Evolutionary conservation across 2,113 vertebrate genomes (phyloP).

Genomic region (Corvus hawaiiensis): DNA sequence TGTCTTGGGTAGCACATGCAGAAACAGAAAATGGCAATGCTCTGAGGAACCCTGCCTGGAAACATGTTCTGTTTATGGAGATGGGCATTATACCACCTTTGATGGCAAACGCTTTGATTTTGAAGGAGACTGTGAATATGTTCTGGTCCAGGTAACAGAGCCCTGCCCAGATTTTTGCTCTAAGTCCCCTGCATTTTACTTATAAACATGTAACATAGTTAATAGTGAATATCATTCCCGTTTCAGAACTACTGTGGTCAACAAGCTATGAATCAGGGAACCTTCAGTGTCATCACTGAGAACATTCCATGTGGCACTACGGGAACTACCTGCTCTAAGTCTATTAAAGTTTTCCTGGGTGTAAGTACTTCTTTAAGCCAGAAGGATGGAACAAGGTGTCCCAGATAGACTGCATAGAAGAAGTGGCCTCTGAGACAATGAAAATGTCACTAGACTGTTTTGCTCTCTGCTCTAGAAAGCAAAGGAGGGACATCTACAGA

Average conservation of each 20-base stretch:
- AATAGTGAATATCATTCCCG: not conserved
- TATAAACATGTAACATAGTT: not conserved
- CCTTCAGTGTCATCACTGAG: constrained; percentile 87
- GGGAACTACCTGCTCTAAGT: constrained; percentile 90
- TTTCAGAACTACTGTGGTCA: constrained; percentile 81
- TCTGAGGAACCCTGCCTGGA: constrained; percentile 77
- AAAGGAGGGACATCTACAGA: not conserved
- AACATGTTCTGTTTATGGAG: constrained; percentile 87
- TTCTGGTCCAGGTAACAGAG: constrained; percentile 82
- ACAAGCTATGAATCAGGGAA: constrained; percentile 49
- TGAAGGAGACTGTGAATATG: constrained; percentile 89
- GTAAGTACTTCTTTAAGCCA: constrained; percentile 66
- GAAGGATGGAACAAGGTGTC: not conserved
- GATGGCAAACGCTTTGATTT: constrained; percentile 90
- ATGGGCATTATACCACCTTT: constrained; percentile 90
- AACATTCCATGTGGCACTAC: constrained; percentile 90
- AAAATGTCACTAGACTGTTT: not conserved
- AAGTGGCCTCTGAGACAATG: not conserved
- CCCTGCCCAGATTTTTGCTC: not conserved
- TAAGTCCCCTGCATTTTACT: not conserved
- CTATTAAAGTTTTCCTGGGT: constrained; percentile 86
- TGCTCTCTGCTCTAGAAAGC: not conserved
- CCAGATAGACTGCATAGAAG: not conserved
- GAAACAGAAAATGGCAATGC: constrained; percentile 81
- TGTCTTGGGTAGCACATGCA: constrained; percentile 74